These are phyloP conservation scores for Noctua janthe DNA, from an alignment of 2,888 invertebrate species.

Conservation along the genomic window DNA sequence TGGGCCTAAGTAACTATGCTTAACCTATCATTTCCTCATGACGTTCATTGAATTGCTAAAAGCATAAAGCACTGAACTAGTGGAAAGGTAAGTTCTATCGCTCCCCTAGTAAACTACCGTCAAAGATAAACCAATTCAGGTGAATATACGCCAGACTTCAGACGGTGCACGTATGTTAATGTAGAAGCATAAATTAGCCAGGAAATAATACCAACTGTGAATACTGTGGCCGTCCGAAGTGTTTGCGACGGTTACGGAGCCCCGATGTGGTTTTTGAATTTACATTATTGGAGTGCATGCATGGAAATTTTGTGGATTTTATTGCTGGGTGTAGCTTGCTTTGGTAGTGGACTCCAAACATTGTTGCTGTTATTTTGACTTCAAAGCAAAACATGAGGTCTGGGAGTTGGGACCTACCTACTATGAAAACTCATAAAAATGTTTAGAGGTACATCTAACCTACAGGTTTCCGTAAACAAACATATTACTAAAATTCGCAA, in stretches of 20 bases:
- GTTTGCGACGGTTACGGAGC: conserved; percentile 59
- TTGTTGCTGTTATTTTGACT: not conserved
- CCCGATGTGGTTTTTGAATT: conserved; percentile 70
- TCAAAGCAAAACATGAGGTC: too few species aligned
- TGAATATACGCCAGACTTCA: conserved; percentile 32
- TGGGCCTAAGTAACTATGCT: too few species aligned
- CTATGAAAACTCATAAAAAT: too few species aligned
- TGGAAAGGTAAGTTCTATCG: not conserved
- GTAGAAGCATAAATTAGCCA: conserved; percentile 70
- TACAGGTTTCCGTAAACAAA: too few species aligned
- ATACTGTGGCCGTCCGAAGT: conserved; percentile 55
- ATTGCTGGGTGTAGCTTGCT: not conserved
- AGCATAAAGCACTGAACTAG: too few species aligned
- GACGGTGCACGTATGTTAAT: conserved; percentile 62
- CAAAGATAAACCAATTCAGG: conserved; percentile 46
- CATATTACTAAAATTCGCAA: not conserved
- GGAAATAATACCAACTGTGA: conserved; percentile 67
- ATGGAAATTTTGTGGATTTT: conserved; percentile 27
- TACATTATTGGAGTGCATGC: conserved; percentile 61
- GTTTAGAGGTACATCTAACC: too few species aligned
- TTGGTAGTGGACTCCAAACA: not conserved
- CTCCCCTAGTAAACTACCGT: conserved; percentile 3
- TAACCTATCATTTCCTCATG: not conserved
- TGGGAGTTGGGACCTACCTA: too few species aligned
- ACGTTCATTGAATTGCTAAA: not conserved